Evolutionary conservation across 2,888 invertebrate species (phyloP).

Genomic region (Oxystoma pomonae): DNA sequence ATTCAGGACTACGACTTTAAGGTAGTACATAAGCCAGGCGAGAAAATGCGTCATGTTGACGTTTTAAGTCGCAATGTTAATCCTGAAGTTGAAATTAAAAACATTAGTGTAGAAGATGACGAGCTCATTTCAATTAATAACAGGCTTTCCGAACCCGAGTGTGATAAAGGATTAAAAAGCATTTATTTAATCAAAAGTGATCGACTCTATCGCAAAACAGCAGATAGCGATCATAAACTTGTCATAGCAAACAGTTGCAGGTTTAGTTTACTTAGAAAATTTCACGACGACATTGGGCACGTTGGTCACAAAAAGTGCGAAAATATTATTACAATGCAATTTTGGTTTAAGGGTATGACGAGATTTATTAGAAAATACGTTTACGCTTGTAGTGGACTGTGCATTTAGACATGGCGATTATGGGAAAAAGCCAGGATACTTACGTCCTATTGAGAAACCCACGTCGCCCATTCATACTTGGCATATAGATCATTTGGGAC

Average conservation of each 20-base stretch:
- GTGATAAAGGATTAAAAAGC: not conserved
- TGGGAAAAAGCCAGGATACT: not conserved
- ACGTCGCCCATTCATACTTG: too few relatives aligned
- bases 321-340: slow-evolving; percentile 31
- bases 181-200: slow-evolving; percentile 12
- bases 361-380: slow-evolving; percentile 14
- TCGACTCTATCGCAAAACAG: slow-evolving; percentile 19
- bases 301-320: slow-evolving; percentile 26
- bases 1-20: slow-evolving; percentile 26
- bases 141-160: not conserved
- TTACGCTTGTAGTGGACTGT: slow-evolving; percentile 12
- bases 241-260: slow-evolving; percentile 31
- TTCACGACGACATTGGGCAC: slow-evolving; percentile 38
- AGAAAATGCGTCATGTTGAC: slow-evolving; percentile 23
- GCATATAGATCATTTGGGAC: too few relatives aligned
- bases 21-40: slow-evolving; percentile 19
- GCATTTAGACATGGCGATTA: slow-evolving; percentile 6
- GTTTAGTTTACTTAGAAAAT: slow-evolving; percentile 34
- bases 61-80: slow-evolving; percentile 25
- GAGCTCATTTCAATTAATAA: not conserved
- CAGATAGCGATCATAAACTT: slow-evolving; percentile 26
- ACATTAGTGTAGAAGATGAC: too few relatives aligned
- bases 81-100: too few relatives aligned
- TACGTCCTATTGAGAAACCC: too few relatives aligned
- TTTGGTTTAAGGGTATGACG: slow-evolving; percentile 31